phyloP scores from a whole-genome alignment of 2,113 vertebrate genomes.

The Alosa alosa region DNA sequence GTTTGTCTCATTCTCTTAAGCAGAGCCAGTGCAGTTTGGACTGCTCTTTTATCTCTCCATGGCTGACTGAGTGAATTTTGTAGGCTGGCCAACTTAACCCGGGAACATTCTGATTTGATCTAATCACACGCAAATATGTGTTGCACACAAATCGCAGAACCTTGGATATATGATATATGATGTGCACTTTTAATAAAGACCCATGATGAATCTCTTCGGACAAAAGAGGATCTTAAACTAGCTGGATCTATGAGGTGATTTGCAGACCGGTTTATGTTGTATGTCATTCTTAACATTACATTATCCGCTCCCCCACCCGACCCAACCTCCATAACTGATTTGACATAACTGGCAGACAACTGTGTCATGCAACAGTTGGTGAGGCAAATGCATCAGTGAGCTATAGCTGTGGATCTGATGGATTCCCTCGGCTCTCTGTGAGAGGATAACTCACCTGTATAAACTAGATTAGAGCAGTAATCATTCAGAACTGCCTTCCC shows the following conservation, averaged over 20 bases:
- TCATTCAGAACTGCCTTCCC: constrained; percentile 45
- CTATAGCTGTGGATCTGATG: neutral
- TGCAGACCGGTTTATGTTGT: neutral
- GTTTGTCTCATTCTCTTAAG: neutral
- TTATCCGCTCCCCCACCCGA: neutral
- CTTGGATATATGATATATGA: constrained; percentile 41
- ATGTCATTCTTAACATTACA: neutral
- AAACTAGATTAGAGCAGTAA: constrained; percentile 37
- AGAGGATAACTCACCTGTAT: neutral
- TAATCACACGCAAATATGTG: neutral
- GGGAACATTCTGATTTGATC: neutral
- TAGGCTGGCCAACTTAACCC: neutral
- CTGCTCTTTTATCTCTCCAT: neutral
- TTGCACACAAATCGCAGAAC: neutral
- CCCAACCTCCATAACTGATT: neutral
- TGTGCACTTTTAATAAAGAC: constrained; percentile 40
- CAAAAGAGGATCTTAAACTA: constrained; percentile 49
- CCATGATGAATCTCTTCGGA: constrained; percentile 25
- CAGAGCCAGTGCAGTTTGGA: neutral
- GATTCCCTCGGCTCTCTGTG: neutral
- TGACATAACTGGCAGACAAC: neutral
- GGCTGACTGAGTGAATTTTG: neutral
- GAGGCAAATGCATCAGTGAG: neutral
- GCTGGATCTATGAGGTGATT: neutral
- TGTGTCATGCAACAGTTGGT: neutral